Evolutionary conservation across 2,888 invertebrate genomes (phyloP).

Genomic region (Sesamia inferens): DNA sequence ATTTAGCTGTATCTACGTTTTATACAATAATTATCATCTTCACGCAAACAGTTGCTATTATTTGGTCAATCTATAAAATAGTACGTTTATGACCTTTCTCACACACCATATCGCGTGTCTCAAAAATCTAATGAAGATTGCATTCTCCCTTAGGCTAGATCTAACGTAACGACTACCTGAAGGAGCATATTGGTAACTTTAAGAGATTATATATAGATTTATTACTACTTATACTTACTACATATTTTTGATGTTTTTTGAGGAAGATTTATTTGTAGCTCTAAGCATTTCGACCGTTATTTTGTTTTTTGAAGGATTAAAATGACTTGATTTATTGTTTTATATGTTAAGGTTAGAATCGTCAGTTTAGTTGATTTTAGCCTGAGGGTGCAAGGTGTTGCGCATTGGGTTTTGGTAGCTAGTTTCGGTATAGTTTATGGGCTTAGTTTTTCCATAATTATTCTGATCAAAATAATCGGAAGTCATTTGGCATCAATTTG

Average conservation of each 20-base stretch:
- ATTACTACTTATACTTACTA: slow-evolving; percentile 83
- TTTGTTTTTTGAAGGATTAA: slow-evolving; percentile 59
- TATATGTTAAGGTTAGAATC: slow-evolving; percentile 48
- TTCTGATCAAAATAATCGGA: background rate
- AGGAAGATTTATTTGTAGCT: slow-evolving; percentile 86
- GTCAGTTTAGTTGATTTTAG: slow-evolving; percentile 52
- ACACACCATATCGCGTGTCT: slow-evolving; percentile 61
- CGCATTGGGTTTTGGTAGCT: slow-evolving; percentile 36
- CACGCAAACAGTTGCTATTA: slow-evolving; percentile 51
- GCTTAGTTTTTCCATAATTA: background rate
- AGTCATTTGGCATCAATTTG: background rate
- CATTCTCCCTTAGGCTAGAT: slow-evolving; percentile 75
- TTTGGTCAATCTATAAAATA: slow-evolving; percentile 25
- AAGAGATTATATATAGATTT: slow-evolving; percentile 87
- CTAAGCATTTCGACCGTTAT: slow-evolving; percentile 72
- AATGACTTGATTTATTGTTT: slow-evolving; percentile 67
- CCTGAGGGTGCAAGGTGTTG: slow-evolving; percentile 61
- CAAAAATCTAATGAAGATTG: slow-evolving; percentile 86
- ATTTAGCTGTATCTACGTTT: background rate
- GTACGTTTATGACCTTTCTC: slow-evolving; percentile 40
- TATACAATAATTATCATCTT: background rate
- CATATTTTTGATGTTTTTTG: slow-evolving; percentile 81
- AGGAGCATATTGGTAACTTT: slow-evolving; percentile 82
- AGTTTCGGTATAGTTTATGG: slow-evolving; percentile 42
- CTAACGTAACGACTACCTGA: slow-evolving; percentile 87